Conservation (phyloP, 53 echinoderm and acorn worm genomes). For the Antedon mediterranea region DNA sequence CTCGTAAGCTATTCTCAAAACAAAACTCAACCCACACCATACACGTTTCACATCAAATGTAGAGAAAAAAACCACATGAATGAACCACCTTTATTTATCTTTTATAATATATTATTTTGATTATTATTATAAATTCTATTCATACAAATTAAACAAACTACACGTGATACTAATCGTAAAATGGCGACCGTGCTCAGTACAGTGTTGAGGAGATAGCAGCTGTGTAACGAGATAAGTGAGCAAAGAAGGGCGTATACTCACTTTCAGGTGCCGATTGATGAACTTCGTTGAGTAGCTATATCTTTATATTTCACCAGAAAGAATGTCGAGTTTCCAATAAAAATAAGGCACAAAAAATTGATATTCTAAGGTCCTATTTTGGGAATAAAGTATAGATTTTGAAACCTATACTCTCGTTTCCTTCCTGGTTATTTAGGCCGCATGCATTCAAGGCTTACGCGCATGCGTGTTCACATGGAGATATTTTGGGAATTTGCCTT, state of each 20-base stretch:
- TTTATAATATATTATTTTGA: not conserved
- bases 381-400: not conserved
- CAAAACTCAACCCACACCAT: not conserved
- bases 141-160: not conserved
- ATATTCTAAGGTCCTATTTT: not conserved
- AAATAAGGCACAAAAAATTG: not conserved
- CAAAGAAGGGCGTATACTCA: conserved; percentile 1
- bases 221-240: not conserved
- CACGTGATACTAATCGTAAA: not conserved
- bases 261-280: not conserved
- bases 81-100: not conserved
- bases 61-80: not conserved
- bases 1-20: no score
- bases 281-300: not conserved
- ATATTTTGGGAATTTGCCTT: not conserved
- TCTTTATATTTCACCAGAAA: not conserved
- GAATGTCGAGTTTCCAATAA: not conserved
- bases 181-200: not conserved
- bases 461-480: conserved; percentile 1
- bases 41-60: not conserved
- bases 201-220: not conserved
- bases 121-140: not conserved
- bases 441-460: not conserved
- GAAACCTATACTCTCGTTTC: not conserved
- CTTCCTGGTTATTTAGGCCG: conserved; percentile 1